These are phyloP conservation scores for Menura novaehollandiae DNA, from an alignment of 2,113 vertebrate species.

Conservation along the genomic window DNA sequence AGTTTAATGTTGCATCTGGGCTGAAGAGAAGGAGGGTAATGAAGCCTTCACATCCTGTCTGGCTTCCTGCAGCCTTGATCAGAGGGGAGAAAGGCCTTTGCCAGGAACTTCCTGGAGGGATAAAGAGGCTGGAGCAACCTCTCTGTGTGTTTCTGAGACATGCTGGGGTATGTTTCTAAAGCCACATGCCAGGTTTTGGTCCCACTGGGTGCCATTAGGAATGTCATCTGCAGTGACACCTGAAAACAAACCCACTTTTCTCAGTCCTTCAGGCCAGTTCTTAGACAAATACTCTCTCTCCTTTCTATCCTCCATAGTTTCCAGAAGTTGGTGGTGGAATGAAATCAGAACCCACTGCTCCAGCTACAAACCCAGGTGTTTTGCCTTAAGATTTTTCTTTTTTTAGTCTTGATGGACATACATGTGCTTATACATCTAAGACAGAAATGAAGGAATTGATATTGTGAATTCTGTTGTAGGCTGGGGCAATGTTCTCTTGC, in stretches of 20 bases:
- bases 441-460: background rate
- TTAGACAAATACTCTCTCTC: background rate
- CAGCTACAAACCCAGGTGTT: background rate
- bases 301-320: background rate
- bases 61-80: background rate
- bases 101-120: background rate
- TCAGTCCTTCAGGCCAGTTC: background rate
- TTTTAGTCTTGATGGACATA: background rate
- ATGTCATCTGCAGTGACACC: background rate
- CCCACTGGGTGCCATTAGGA: background rate
- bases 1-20: constrained; percentile 1
- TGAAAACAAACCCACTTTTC: background rate
- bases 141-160: background rate
- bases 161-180: background rate
- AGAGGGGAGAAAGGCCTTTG: background rate
- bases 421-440: background rate
- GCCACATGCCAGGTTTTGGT: background rate
- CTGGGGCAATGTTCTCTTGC: background rate
- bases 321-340: background rate
- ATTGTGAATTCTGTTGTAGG: background rate
- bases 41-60: background rate
- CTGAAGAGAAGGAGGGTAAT: background rate
- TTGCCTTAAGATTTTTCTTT: background rate
- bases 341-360: background rate
- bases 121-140: background rate